phyloP scores from a whole-genome alignment of 2,113 vertebrate species.

The Ceratotherium simum region DNA sequence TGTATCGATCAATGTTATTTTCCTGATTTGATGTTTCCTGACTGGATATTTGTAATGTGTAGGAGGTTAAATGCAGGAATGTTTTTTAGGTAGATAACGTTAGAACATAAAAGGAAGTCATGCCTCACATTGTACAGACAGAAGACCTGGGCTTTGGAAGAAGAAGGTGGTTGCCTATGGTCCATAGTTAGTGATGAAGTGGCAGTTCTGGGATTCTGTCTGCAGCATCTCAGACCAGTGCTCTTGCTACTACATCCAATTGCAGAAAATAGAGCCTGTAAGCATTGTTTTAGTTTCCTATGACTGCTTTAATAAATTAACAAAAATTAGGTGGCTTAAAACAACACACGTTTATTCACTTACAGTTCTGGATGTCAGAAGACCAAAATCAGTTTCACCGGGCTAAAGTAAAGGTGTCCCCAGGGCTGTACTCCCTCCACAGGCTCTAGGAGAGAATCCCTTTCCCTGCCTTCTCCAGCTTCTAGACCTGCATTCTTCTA shows the following conservation, averaged over 20 bases:
- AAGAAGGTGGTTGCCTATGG: background rate
- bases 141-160: background rate
- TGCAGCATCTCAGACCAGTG: background rate
- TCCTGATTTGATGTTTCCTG: background rate
- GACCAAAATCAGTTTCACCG: background rate
- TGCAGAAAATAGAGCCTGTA: background rate
- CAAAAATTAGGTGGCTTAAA: background rate
- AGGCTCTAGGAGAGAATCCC: rapidly evolving
- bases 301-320: background rate
- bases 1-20: background rate
- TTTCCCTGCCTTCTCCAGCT: no score
- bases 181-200: background rate
- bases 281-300: background rate
- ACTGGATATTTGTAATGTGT: background rate
- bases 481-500: background rate
- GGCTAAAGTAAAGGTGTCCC: background rate
- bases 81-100: background rate
- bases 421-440: rapidly evolving
- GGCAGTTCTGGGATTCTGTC: no score
- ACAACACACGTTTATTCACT: background rate
- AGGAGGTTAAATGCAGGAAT: background rate
- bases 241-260: background rate
- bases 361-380: background rate
- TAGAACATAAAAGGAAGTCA: background rate
- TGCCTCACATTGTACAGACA: background rate